Percentiles rank a stretch among this genome's conserved stretches.
phyloP scores from a whole-genome alignment of 2,888 invertebrate genomes.

The Diaprepes abbreviatus region DNA sequence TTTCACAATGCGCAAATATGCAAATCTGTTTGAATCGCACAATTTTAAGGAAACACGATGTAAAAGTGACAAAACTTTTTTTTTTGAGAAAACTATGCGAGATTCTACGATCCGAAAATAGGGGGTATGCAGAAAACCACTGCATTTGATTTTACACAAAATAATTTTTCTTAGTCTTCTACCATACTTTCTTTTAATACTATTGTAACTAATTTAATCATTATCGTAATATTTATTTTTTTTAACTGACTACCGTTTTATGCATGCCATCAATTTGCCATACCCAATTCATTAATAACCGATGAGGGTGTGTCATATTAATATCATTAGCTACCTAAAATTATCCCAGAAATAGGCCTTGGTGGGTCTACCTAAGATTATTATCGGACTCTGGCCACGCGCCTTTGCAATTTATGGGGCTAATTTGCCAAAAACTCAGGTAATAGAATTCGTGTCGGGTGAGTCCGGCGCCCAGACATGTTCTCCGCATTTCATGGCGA shows the following conservation, averaged over 20 bases:
- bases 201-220: too few relatives aligned
- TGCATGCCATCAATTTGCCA: conserved; percentile 34
- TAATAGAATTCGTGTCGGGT: conserved; percentile 52
- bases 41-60: too few relatives aligned
- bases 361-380: conserved; percentile 54
- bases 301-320: conserved; percentile 38
- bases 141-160: too few relatives aligned
- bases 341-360: conserved; percentile 17
- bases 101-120: too few relatives aligned
- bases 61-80: too few relatives aligned
- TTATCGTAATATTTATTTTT: too few relatives aligned
- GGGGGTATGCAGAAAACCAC: too few relatives aligned
- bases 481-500: conserved; percentile 48
- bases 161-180: too few relatives aligned
- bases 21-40: too few relatives aligned
- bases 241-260: conserved; percentile 7
- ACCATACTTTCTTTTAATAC: too few relatives aligned
- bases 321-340: conserved; percentile 30
- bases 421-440: conserved; percentile 63
- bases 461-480: conserved; percentile 51
- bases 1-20: too few relatives aligned
- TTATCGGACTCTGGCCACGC: conserved; percentile 60
- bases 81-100: too few relatives aligned
- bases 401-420: conserved; percentile 62
- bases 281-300: conserved; percentile 38